These are phyloP conservation scores for Xiphophorus couchianus DNA, from an alignment of 2,113 vertebrate genomes.

Conservation along the genomic window DNA sequence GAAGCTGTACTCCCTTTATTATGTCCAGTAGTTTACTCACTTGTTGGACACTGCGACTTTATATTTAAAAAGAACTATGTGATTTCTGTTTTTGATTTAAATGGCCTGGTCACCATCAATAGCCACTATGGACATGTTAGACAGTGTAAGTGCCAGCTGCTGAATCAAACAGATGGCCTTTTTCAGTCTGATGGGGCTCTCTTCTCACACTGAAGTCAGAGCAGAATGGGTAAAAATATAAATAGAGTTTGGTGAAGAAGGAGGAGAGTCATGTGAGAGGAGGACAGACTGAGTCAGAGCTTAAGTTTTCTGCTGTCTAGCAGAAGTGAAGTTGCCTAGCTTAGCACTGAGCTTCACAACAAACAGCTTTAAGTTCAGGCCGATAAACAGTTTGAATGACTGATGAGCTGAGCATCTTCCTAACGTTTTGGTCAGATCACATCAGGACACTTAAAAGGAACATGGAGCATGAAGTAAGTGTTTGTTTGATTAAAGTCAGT, in stretches of 20 bases:
- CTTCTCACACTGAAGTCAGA: background rate
- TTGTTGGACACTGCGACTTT: no score
- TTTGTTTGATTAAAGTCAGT: background rate
- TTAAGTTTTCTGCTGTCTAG: background rate
- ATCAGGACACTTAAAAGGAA: background rate
- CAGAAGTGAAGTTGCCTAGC: background rate
- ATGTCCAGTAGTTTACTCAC: no score
- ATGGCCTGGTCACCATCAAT: no score
- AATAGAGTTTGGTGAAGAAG: background rate
- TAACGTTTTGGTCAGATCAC: background rate
- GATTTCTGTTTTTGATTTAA: no score
- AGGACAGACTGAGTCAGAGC: background rate
- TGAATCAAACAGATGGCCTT: no score
- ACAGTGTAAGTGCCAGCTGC: no score
- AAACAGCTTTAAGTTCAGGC: no score
- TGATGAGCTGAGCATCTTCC: background rate
- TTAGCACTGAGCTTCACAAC: background rate
- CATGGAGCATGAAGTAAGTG: slow-evolving; percentile 15
- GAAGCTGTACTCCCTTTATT: no score
- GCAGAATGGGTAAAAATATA: background rate
- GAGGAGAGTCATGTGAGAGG: background rate
- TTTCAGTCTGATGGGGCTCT: background rate
- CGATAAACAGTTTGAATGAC: no score
- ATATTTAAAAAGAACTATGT: no score
- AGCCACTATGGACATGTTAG: no score